Evolutionary conservation across 2,888 invertebrate species (phyloP).

Genomic region (Tachystola acroxantha): DNA sequence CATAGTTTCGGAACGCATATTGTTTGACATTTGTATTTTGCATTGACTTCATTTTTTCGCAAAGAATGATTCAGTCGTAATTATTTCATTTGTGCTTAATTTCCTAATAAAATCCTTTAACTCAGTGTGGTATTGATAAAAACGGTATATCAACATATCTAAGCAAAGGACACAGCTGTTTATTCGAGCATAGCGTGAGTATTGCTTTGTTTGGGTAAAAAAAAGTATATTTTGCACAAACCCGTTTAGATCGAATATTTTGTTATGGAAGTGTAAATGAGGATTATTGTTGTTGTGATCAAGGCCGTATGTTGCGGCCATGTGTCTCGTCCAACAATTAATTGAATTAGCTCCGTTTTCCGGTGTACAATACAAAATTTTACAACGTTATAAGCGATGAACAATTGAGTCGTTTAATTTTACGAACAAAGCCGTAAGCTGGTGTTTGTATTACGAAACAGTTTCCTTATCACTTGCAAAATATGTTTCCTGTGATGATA

Average conservation of each 20-base stretch:
- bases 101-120: slow-evolving; percentile 23
- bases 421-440: slow-evolving; percentile 20
- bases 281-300: slow-evolving; percentile 51
- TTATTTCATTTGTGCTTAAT: slow-evolving; percentile 31
- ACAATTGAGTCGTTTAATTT: too few relatives aligned
- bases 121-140: slow-evolving; percentile 23
- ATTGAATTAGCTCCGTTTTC: slow-evolving; percentile 21
- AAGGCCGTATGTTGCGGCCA: slow-evolving; percentile 34
- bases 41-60: slow-evolving; percentile 8
- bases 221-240: not conserved
- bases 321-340: slow-evolving; percentile 24
- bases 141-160: slow-evolving; percentile 11
- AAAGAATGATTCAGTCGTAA: slow-evolving; percentile 55
- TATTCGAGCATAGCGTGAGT: slow-evolving; percentile 25
- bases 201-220: not conserved
- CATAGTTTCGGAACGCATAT: slow-evolving; percentile 3
- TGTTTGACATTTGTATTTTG: slow-evolving; percentile 3
- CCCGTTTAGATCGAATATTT: not conserved
- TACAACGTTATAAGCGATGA: too few relatives aligned
- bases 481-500: not conserved
- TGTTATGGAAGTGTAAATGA: slow-evolving; percentile 26
- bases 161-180: slow-evolving; percentile 5
- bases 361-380: not conserved
- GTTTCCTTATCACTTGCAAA: slow-evolving; percentile 29
- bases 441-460: slow-evolving; percentile 45